Evolutionary conservation across 2,113 vertebrate species (phyloP), one percentile per base, ranked within the genome.

Genomic region (Caretta caretta): DNA sequence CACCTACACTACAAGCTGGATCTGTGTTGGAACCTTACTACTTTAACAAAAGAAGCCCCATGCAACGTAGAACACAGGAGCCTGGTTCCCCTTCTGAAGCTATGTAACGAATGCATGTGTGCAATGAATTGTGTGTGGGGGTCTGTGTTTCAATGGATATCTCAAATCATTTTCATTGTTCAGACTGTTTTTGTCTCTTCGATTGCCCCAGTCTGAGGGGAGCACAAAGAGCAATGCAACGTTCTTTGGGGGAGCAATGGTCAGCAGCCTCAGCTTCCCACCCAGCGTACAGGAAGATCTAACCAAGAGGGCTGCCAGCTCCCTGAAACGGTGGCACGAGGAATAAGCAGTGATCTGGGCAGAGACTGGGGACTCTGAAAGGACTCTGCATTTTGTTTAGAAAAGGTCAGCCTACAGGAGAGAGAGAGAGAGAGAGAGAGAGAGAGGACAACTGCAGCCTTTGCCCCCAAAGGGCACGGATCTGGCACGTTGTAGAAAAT

Each of bases 381-480:
- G 80, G 35, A 65, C 72, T 17, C 59, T 51, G 13, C 2, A 13
- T 65, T 56, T 51, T 62, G 6, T 46, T 53, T n/a, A 14, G 46
- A 59, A 87, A 72, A 29, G 9, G 29, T 42, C 56, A 24, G 14
- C 17, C 53, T 76, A 42, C 1, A n/a, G 59, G 76, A 53, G 8
- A 48, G 42, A 62, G 42, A 42, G 42, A 42, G 42, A 42, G 76
- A 53, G 8, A 48, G 42, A 62, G 42, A 42, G 42, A 42, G 42
- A 42, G 29, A 59, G 54, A 27, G 31, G 80, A 3, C 80, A 92
- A 38, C 2, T 1, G 1, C 38, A 80, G 65, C 3, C 4, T 46
- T 25, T 5, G 0, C 19, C 17, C 8, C 13, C 59, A 0, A 0
- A 8, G 0, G 2, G 0, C 46, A 56, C 80, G 87, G 56, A 57